These are phyloP conservation scores for Hyppa rectilinea DNA, from an alignment of 2,888 invertebrate genomes.

Conservation along the genomic window DNA sequence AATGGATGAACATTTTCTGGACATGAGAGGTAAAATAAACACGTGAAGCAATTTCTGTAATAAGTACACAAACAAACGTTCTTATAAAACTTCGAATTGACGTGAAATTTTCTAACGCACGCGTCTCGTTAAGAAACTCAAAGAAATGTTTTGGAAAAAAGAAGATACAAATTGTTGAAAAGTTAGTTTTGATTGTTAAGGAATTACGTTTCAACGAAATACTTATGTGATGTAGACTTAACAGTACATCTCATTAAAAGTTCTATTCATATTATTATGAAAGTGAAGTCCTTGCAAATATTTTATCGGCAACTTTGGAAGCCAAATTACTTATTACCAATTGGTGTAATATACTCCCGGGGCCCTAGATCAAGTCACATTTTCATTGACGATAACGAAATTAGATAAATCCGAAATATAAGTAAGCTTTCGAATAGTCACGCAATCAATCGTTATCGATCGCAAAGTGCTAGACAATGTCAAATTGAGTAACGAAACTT, in stretches of 20 bases:
- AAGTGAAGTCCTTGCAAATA: not conserved
- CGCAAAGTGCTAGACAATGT: too few relatives aligned
- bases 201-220: constrained; percentile 28
- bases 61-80: constrained; percentile 23
- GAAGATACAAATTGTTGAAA: constrained; percentile 32
- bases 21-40: not conserved
- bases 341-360: too few relatives aligned
- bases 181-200: constrained; percentile 46
- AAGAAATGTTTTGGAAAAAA: constrained; percentile 37
- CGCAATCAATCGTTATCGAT: too few relatives aligned
- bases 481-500: too few relatives aligned
- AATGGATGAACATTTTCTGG: not conserved
- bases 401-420: too few relatives aligned
- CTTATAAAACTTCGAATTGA: constrained; percentile 30
- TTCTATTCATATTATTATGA: not conserved
- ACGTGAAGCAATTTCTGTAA: too few relatives aligned
- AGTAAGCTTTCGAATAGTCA: too few relatives aligned
- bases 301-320: too few relatives aligned
- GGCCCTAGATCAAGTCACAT: too few relatives aligned
- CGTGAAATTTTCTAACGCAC: constrained; percentile 22
- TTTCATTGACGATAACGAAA: too few relatives aligned
- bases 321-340: too few relatives aligned
- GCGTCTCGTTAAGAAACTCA: constrained; percentile 46
- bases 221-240: not conserved
- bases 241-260: constrained; percentile 36